Evolutionary conservation across 2,888 invertebrate species (phyloP), one percentile per base, ranked within the genome.

Genomic region (Parnassius glacialis): DNA sequence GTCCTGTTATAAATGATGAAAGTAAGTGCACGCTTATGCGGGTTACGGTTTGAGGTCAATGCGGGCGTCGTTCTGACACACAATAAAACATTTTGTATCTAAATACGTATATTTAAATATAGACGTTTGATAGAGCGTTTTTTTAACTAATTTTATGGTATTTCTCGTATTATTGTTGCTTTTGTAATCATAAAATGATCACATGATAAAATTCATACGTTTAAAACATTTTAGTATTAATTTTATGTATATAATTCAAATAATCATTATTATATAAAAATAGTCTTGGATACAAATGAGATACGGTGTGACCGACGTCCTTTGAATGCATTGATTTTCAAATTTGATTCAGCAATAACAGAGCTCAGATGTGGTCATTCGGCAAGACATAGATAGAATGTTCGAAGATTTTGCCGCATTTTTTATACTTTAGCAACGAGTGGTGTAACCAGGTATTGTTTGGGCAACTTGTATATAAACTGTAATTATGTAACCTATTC

Each of bases 1-100:
- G 95, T 78, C 95, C 95, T 13, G 95, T 95, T 69, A 92, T 93
- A 76, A 96, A 95, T 82, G 95, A 95, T 83, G 94, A 95, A 90
- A 94, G 95, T 95, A 94, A 95, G 95, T 94, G 73, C 25, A 48
- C 44, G 42, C 52, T 25, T 61, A 42, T 34, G 59, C 45, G 47
- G 45, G 64, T 54, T 55, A 52, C 10, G 44, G 50, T 16, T 59
- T 55, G 45, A 55, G 41, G 20, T 59, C 34, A 42, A 53, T 51
- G 62, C 44, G 13, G 1, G n/a, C n/a, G 55, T 16, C 52, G 47
- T 41, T 2, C 62, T 67, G 62, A 67, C 64, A 66, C 68, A 69
- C 71, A 47, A 12, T n/a, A 54, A 20, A 52, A 20, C 20, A 44
- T 44, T 61, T 44, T 13, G 50, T 12, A 51, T 50, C 16, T 57